Conservation (phyloP, 2,888 invertebrate genomes). For the Hemicrepidius hirtus region DNA sequence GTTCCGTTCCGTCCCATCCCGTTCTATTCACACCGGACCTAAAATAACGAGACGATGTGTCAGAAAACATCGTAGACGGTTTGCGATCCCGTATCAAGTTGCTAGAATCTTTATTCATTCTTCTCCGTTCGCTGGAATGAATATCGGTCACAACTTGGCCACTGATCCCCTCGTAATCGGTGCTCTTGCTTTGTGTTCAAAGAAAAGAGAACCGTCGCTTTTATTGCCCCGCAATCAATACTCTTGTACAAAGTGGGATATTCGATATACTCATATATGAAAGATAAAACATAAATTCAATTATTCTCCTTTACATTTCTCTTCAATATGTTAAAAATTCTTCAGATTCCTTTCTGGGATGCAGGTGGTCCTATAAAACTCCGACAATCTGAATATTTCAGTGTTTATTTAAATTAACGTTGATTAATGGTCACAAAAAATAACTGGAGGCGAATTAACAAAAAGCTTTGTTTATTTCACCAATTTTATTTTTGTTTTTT, state of each 20-base stretch:
- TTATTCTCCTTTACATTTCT: too few relatives aligned
- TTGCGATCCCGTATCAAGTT: constrained; percentile 39
- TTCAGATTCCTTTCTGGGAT: too few relatives aligned
- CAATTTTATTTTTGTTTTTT: too few relatives aligned
- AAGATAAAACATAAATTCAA: constrained; percentile 21
- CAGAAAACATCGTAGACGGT: constrained; percentile 42
- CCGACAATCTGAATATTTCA: too few relatives aligned
- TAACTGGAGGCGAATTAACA: too few relatives aligned
- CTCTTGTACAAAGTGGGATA: constrained; percentile 50
- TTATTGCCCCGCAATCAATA: constrained; percentile 48
- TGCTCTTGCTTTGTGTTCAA: constrained; percentile 47
- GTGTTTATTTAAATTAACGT: not conserved
- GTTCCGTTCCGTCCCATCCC: constrained; percentile 29
- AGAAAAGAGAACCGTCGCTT: constrained; percentile 46
- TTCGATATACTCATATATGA: constrained; percentile 27
- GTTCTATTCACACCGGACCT: constrained; percentile 42
- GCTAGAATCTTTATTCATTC: constrained; percentile 42
- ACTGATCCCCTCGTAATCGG: constrained; percentile 48
- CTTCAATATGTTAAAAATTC: too few relatives aligned
- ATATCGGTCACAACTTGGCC: constrained; percentile 51
- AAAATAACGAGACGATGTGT: constrained; percentile 49
- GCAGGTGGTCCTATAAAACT: too few relatives aligned
- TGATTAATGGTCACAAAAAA: not conserved
- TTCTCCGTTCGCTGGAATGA: constrained; percentile 42
- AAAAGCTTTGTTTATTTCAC: too few relatives aligned